Evolutionary conservation across 2,113 vertebrate genomes (phyloP), one percentile per base, ranked within the genome.

Genomic region (Lontra canadensis): DNA sequence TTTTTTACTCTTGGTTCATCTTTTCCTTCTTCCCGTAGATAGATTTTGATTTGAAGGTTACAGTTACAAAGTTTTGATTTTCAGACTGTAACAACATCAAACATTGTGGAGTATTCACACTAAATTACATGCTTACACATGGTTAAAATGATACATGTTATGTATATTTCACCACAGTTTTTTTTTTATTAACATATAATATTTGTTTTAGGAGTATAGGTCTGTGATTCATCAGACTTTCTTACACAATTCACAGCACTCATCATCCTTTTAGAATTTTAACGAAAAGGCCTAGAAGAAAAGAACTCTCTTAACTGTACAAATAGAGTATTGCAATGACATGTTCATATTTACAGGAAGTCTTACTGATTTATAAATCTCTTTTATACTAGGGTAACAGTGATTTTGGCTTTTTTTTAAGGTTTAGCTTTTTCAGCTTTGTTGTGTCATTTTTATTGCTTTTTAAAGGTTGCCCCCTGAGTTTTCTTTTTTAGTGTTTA

Each of bases 31-130:
- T 36, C 14, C 49, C 82, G 13, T 84, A 87, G 20, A 61, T 59
- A 4, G 34, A 85, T 91, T 93, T 90, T 96, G 20, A 71, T 94
- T 93, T 94, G 31, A 39, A 74, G 23, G 23, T 26, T 81, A 65
- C 14, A 39, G 17, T 55, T 69, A 74, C 39, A 49, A 89, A 47
- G 17, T 88, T 78, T 97, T 74, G 20, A 47, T 86, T 89, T 96
- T 88, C 31, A 82, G 82, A 91, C 65, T 83, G 34, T 94, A 91
- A 63, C n/a, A 59, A 36, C 47, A 95, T 65, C 8, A 95, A 61
- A 81, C 11, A 67, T 26, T 59, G 1, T 96, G 14, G 83, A 34
- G 1, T 90, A 83, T 55, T 94, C 49, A 92, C 47, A 69, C 17
- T 73, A 25, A 67, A 82, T 55, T 71, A 4, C 52, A 80, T 0